These are phyloP conservation scores for Synergus umbraculus DNA, from an alignment of 2,888 invertebrate genomes.

Conservation along the genomic window DNA sequence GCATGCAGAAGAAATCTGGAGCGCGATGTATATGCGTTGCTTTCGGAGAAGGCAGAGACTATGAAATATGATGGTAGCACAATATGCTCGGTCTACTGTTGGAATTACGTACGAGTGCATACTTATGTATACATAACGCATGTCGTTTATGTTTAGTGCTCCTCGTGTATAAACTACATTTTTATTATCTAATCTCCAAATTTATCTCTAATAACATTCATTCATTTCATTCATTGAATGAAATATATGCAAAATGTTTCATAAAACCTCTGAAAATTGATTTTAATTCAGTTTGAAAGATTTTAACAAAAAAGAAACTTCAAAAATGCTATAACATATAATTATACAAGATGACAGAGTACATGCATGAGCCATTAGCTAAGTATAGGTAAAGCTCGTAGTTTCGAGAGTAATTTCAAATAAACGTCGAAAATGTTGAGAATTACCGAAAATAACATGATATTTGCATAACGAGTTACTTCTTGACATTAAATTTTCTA, in stretches of 20 bases:
- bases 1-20: conserved; percentile 42
- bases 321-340: too few relatives aligned
- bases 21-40: conserved; percentile 29
- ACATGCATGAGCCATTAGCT: too few relatives aligned
- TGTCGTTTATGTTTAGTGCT: conserved; percentile 21
- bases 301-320: too few relatives aligned
- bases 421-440: too few relatives aligned
- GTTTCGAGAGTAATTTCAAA: too few relatives aligned
- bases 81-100: conserved; percentile 21
- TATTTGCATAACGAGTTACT: neutral
- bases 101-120: conserved; percentile 26
- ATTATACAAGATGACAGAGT: too few relatives aligned
- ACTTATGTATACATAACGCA: conserved; percentile 14
- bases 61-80: conserved; percentile 40
- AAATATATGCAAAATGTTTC: too few relatives aligned
- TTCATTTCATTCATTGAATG: neutral
- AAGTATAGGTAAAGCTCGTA: too few relatives aligned
- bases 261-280: too few relatives aligned
- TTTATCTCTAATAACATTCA: neutral
- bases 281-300: too few relatives aligned
- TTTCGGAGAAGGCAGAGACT: conserved; percentile 21
- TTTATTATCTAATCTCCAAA: neutral
- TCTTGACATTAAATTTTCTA: neutral
- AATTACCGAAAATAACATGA: too few relatives aligned
- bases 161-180: neutral